These are phyloP conservation scores for Drosophila kepulauana DNA, from an alignment of 1,140 invertebrate genomes.

Conservation along the genomic window DNA sequence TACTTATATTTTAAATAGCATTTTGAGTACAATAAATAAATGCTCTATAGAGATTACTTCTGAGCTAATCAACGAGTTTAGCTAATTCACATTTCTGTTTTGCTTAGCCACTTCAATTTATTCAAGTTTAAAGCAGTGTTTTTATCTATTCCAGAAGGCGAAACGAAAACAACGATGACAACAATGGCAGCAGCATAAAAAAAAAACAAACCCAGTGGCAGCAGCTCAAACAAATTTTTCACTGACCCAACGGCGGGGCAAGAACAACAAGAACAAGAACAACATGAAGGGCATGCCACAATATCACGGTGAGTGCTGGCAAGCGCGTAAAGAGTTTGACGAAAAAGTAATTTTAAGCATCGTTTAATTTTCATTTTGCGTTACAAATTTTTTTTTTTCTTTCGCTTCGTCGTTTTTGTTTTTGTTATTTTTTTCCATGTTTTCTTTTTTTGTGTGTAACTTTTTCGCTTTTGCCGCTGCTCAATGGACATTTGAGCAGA, in stretches of 20 bases:
- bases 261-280: conserved; percentile 18
- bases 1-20: too few relatives aligned
- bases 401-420: neutral
- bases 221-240: conserved; percentile 43
- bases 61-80: neutral
- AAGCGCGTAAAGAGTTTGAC: conserved; percentile 70
- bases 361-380: conserved; percentile 80
- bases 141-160: conserved; percentile 7
- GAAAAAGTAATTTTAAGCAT: conserved; percentile 82
- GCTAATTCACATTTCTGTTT: neutral
- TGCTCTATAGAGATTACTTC: neutral
- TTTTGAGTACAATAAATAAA: neutral
- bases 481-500: conserved; percentile 71
- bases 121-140: conserved; percentile 16
- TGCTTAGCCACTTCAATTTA: neutral
- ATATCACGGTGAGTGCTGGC: conserved; percentile 17
- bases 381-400: conserved; percentile 22
- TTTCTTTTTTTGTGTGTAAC: conserved; percentile 47
- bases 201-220: conserved; percentile 12
- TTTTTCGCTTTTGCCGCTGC: conserved; percentile 53
- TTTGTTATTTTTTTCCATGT: conserved; percentile 4
- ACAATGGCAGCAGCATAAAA: neutral
- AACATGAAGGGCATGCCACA: conserved; percentile 28
- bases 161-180: conserved; percentile 19
- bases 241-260: conserved; percentile 14